Conservation (phyloP, 2,888 invertebrate genomes). For the Troglohyphantes excavatus region DNA sequence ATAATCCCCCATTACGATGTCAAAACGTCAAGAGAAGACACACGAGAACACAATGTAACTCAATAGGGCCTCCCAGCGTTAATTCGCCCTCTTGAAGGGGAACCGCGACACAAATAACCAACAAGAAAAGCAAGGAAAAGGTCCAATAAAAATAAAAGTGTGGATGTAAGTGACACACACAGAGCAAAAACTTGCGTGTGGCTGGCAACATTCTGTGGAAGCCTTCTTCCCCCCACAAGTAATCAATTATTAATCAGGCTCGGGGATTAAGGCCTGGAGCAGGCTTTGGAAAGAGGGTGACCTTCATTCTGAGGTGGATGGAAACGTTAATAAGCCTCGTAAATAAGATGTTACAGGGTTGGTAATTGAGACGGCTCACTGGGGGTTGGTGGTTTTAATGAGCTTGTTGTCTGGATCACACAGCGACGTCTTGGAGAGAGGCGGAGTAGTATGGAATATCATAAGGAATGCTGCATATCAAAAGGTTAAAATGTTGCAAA, state of each 20-base stretch:
- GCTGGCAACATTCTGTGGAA: too few species aligned
- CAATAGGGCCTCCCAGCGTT: constrained; percentile 26
- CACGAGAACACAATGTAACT: constrained; percentile 43
- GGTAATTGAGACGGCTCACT: constrained; percentile 51
- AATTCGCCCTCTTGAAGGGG: constrained; percentile 1
- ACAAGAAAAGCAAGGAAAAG: constrained; percentile 11
- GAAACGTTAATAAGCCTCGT: constrained; percentile 59
- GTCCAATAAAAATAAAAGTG: constrained; percentile 2
- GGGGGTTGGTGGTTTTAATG: constrained; percentile 41
- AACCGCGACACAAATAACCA: constrained; percentile 24
- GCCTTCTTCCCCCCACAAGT: constrained; percentile 13
- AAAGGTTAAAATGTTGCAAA: too few species aligned
- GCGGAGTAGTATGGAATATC: too few species aligned
- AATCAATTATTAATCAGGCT: constrained; percentile 72
- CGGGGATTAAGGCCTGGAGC: constrained; percentile 26
- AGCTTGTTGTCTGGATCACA: constrained; percentile 30
- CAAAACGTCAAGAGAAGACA: constrained; percentile 59
- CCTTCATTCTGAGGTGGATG: constrained; percentile 18
- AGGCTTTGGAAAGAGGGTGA: constrained; percentile 8
- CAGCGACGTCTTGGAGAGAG: constrained; percentile 17
- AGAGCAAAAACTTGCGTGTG: constrained; percentile 18
- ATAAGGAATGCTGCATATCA: too few species aligned
- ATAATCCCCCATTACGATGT: constrained; percentile 55
- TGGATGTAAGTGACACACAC: constrained; percentile 15
- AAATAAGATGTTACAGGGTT: constrained; percentile 55